Evolutionary conservation across 2,797 vertebrate genomes (phyloP).

Genomic region (Crenichthys baileyi): DNA sequence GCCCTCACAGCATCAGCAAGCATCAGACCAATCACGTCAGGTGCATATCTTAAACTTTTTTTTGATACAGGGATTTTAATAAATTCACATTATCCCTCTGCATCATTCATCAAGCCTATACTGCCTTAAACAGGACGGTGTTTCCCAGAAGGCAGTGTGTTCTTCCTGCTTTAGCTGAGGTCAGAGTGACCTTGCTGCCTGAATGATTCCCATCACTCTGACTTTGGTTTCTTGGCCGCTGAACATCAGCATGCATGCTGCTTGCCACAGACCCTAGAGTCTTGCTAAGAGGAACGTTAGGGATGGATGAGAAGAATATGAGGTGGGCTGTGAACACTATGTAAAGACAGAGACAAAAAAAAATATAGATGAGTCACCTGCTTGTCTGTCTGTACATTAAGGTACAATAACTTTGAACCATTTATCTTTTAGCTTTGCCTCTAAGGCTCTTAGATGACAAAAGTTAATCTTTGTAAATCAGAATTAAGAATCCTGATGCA

Average conservation of each 20-base stretch:
- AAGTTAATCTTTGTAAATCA: slow-evolving; percentile 43
- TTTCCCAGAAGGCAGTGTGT: slow-evolving; percentile 55
- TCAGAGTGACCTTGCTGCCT: slow-evolving; percentile 67
- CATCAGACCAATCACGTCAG: slow-evolving; percentile 18
- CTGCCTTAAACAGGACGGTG: slow-evolving; percentile 40
- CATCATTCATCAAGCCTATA: slow-evolving; percentile 48
- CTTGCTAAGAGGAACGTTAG: slow-evolving; percentile 19
- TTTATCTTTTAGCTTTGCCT: neutral
- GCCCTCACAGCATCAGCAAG: slow-evolving; percentile 8
- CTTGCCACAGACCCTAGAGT: slow-evolving; percentile 15
- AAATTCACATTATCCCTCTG: slow-evolving; percentile 29
- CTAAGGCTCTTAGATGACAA: slow-evolving; percentile 20
- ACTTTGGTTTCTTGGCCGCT: slow-evolving; percentile 26
- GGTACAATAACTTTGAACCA: neutral
- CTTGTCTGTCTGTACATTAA: neutral
- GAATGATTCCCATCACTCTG: slow-evolving; percentile 40
- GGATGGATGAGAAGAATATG: slow-evolving; percentile 25
- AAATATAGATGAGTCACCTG: slow-evolving; percentile 10
- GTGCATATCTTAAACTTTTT: slow-evolving; percentile 8
- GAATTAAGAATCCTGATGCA: slow-evolving; percentile 35
- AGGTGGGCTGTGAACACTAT: slow-evolving; percentile 28
- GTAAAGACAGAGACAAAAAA: neutral
- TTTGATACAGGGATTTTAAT: slow-evolving; percentile 28
- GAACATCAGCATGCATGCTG: slow-evolving; percentile 32
- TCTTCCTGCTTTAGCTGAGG: slow-evolving; percentile 59